Evolutionary conservation across 2,888 invertebrate genomes (phyloP).

Genomic region (Calameuta pallipes): DNA sequence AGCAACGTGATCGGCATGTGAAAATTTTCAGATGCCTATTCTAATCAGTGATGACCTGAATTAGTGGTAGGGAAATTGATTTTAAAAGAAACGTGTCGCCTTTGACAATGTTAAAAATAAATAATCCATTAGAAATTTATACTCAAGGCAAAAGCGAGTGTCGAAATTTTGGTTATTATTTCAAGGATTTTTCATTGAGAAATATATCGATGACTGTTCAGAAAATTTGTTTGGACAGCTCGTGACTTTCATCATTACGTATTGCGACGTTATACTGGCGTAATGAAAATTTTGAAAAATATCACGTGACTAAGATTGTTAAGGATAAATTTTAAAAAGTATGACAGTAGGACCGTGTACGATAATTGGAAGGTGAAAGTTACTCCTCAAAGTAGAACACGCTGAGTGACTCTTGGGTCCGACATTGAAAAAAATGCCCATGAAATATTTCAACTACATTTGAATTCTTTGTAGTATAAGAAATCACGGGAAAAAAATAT

Average conservation of each 20-base stretch:
- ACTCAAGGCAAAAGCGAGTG: background rate
- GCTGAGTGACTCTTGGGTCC: background rate
- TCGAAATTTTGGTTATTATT: background rate
- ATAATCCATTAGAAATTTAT: background rate
- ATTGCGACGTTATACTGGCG: too few relatives aligned
- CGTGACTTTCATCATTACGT: too few relatives aligned
- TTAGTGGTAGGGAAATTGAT: constrained; percentile 4
- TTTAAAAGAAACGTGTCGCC: background rate
- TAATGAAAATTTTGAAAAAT: background rate
- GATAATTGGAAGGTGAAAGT: background rate
- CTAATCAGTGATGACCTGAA: constrained; percentile 24
- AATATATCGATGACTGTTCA: background rate
- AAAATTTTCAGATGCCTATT: background rate
- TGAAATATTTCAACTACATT: background rate
- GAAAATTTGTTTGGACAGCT: background rate
- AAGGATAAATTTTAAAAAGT: background rate
- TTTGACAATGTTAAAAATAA: background rate
- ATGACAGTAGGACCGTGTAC: background rate
- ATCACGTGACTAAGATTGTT: background rate
- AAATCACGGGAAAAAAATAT: background rate
- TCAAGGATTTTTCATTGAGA: background rate
- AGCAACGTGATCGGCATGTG: background rate
- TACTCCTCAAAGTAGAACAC: background rate
- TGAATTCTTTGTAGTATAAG: background rate
- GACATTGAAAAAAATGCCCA: background rate